Evolutionary conservation across 2,888 invertebrate species (phyloP).

Genomic region (Dynastes maya): DNA sequence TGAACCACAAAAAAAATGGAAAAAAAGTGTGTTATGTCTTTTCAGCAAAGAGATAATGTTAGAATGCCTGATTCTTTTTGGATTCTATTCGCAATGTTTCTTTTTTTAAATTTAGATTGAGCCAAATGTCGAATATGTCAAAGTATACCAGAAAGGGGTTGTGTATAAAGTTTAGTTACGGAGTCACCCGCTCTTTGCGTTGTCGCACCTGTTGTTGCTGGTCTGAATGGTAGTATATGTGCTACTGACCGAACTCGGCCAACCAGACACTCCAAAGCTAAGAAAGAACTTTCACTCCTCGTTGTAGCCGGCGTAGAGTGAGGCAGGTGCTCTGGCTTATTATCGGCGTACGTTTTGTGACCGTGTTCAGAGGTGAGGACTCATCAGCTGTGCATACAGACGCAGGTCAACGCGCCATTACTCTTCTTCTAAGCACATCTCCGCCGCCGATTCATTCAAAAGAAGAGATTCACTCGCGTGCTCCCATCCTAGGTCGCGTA

Average conservation of each 20-base stretch:
- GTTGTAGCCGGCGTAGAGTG: conserved; percentile 45
- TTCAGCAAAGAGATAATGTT: conserved; percentile 12
- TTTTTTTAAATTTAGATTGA: background rate
- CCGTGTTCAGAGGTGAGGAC: conserved; percentile 42
- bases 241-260: conserved; percentile 65
- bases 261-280: conserved; percentile 59
- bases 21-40: conserved; percentile 17
- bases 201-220: conserved; percentile 61
- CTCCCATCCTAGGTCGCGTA: conserved; percentile 64
- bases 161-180: background rate
- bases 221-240: conserved; percentile 66
- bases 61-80: background rate
- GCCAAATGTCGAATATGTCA: background rate
- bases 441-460: conserved; percentile 62
- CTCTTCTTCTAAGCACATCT: conserved; percentile 46
- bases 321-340: conserved; percentile 57
- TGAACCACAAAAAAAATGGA: conserved; percentile 31
- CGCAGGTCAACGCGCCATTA: conserved; percentile 55
- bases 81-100: background rate
- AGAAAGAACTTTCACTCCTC: conserved; percentile 61
- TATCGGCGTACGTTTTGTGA: conserved; percentile 53
- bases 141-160: background rate
- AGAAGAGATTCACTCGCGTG: conserved; percentile 62
- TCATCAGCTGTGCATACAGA: conserved; percentile 54
- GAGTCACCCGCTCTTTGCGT: conserved; percentile 27